phyloP scores from a whole-genome alignment of 1,140 invertebrate genomes.

The Pantala flavescens region DNA sequence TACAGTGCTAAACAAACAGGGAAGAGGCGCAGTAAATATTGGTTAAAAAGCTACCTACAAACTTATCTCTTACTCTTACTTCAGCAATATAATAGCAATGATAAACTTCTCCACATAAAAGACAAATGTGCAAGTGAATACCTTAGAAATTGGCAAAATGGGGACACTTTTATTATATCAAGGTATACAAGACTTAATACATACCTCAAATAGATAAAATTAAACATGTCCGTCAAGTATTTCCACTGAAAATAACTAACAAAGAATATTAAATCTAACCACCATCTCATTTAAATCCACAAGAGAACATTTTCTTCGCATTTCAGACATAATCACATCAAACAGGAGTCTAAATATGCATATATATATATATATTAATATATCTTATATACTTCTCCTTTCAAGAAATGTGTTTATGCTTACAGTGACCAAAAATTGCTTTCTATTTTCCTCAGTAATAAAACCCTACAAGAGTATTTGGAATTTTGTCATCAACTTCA shows the following conservation, averaged over 20 bases:
- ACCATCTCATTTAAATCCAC: slow-evolving; percentile 5
- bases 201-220: slow-evolving; percentile 8
- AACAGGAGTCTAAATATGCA: slow-evolving; percentile 9
- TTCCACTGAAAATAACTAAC: slow-evolving; percentile 4
- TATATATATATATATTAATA: background rate
- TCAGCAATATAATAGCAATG: background rate
- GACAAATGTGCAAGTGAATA: slow-evolving; percentile 6
- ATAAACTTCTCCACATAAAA: background rate
- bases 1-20: slow-evolving; percentile 5
- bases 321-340: slow-evolving; percentile 7
- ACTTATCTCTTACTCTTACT: background rate
- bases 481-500: slow-evolving; percentile 7
- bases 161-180: slow-evolving; percentile 2
- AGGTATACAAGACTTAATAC: background rate
- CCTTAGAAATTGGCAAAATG: background rate
- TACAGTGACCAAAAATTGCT: background rate
- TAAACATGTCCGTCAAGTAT: slow-evolving; percentile 1
- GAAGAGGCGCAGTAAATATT: background rate
- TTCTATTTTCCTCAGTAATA: slow-evolving; percentile 2
- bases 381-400: slow-evolving; percentile 10
- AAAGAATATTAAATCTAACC: slow-evolving; percentile 8
- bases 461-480: background rate
- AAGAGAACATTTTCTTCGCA: background rate
- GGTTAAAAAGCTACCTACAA: slow-evolving; percentile 9
- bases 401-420: background rate